phyloP scores from a whole-genome alignment of 2,797 vertebrate species.

The Halcyon chelicuti region DNA sequence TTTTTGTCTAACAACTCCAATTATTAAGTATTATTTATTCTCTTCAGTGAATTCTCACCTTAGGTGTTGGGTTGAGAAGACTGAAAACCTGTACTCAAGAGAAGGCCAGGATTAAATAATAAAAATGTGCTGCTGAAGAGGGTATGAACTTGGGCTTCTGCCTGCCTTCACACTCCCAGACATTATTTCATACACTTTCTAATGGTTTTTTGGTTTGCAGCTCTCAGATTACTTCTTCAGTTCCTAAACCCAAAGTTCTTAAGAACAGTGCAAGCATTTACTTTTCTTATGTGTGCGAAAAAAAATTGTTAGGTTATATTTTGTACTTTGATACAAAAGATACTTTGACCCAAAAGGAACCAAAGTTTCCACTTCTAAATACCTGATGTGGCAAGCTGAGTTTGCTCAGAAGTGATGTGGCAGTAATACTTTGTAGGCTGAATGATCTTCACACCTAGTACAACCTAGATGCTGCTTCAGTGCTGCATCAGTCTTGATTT shows the following conservation, averaged over 20 bases:
- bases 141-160: background rate
- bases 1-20: background rate
- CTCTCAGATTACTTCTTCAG: background rate
- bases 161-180: background rate
- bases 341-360: background rate
- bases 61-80: background rate
- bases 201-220: background rate
- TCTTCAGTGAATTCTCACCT: background rate
- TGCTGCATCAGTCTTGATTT: background rate
- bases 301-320: background rate
- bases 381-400: background rate
- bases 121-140: background rate
- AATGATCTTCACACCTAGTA: background rate
- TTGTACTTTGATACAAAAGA: background rate
- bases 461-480: background rate
- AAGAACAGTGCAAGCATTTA: background rate
- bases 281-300: background rate
- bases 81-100: background rate
- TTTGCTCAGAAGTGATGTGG: background rate
- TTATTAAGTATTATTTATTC: background rate
- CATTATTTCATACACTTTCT: background rate
- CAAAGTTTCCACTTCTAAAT: background rate
- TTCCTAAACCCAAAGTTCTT: background rate
- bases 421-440: background rate
- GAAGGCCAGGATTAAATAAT: background rate